Conservation (phyloP, 2,113 vertebrate genomes). For the Anthoscopus minutus region DNA sequence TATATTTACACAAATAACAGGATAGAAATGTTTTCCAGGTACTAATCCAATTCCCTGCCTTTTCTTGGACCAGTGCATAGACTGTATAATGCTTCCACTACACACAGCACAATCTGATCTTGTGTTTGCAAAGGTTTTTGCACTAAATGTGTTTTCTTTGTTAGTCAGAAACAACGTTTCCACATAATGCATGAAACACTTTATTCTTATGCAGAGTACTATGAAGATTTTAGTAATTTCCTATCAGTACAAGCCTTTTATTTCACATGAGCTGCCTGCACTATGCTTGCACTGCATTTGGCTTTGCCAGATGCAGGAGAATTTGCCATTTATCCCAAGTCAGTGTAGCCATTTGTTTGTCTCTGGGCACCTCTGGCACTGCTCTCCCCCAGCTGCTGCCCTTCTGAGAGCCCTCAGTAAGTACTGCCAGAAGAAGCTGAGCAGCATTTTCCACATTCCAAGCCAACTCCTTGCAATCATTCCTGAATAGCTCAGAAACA, state of each 20-base stretch:
- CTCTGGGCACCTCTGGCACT: neutral
- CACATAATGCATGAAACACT: neutral
- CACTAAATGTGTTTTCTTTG: neutral
- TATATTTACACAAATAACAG: neutral
- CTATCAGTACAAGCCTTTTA: neutral
- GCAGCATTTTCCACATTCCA: neutral
- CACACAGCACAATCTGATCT: neutral
- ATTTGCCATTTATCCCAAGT: neutral
- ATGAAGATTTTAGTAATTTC: neutral
- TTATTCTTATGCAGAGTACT: neutral
- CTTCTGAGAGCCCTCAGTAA: neutral
- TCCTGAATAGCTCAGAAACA: neutral
- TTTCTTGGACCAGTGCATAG: neutral
- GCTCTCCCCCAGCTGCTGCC: neutral
- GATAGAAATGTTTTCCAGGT: neutral
- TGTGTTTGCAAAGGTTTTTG: neutral
- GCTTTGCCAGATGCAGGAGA: neutral
- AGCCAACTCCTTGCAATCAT: neutral
- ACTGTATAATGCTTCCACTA: neutral
- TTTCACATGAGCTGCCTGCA: neutral
- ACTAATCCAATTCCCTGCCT: neutral
- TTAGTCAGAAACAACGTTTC: neutral
- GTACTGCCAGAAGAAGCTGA: neutral
- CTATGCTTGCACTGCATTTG: neutral
- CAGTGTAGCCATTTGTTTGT: neutral